Evolutionary conservation across 35 echinoderm and acorn worm genomes (phyloP), one percentile per base, ranked within the genome.

Genomic region (Lytechinus pictus): DNA sequence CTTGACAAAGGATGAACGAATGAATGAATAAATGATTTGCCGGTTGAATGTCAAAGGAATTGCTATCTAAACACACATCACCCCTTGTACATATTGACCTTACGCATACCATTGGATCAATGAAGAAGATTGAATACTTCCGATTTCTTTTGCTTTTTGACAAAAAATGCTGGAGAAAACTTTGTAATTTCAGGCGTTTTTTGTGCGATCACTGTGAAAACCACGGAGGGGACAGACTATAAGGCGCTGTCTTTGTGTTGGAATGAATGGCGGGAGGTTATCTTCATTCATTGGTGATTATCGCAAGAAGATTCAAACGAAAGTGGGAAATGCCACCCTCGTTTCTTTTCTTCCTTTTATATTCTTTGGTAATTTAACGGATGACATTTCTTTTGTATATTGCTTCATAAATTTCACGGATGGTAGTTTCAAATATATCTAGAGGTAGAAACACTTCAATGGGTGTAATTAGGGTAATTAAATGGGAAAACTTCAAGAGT

Each of bases 151-250:
- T 79, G 66, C 66, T 24, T 79, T 79, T 79, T 79, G 12, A 79
- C 12, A 19, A n/a, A 79, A 79, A 79, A 5, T 14, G 8, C n/a
- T 24, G 66, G 19, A 79, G 66, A 79, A 79, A 58, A 79, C 16
- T 79, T 79, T 79, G 66, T 79, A n/a, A 79, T 79, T 79, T 79
- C 66, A 79, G 66, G 66, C 66, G 16, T 79, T 79, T 79, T 79
- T 79, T 79, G 66, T 79, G 66, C 66, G n/a, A 79, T 79, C 66
- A 7, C 66, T 79, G 66, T 79, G 66, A 79, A 79, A 79, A 79
- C 66, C 66, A 79, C 66, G 66, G 24, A 79, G 66, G 21, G 16
- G 14, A 24, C 66, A 79, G 66, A 79, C 66, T 79, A 7, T 24
- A 79, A 24, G 66, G 66, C 66, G 66, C 66, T 79, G 19, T 16